Evolutionary conservation across 2,113 vertebrate genomes (phyloP), one percentile per base, ranked within the genome.

Genomic region (Pungitius pungitius): DNA sequence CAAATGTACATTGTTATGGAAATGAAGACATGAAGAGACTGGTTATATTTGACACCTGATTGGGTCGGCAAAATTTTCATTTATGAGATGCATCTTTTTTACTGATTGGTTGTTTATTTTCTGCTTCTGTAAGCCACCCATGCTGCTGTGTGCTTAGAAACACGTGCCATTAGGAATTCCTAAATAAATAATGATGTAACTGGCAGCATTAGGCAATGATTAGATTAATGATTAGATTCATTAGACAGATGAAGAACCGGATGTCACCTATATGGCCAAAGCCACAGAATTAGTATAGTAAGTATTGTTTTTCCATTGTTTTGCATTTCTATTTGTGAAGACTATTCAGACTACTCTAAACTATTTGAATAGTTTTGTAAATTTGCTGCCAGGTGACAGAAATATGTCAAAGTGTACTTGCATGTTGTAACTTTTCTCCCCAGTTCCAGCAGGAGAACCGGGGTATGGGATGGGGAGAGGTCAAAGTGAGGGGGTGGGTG

Each of bases 401-500:
- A 69, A 78, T 24, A 56, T 49, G 17, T 69, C 12, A n/a, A 81
- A 80, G 27, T 65, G 22, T 12, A 26, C 10, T 59, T 47, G 10
- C 18, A 49, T 26, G 33, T 69, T 54, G 6, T 59, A 51, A 54
- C 27, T 62, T 51, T 26, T 13, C n/a, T 57, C 37, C 30, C 2
- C 45, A 72, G 30, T 9, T 35, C 73, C 63, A 56, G 40, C 22
- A 42, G 37, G 51, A 42, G 39, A 69, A 9, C 26, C 60, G 57
- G 51, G 27, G 27, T 20, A 24, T 55, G 66, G 33, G 43, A 72
- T 65, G 65, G 58, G 65, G 63, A 55, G 81, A 63, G 71, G 68
- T 68, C 51, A 57, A 45, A 71, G 51, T 22, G 52, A 49, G 80
- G 68, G 80, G 78, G 66, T 6, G 78, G 73, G 58, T 4, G 65